Base-by-base conservation (phyloP, 2,797 vertebrate genomes). In the Coregonus sp. region DNA sequence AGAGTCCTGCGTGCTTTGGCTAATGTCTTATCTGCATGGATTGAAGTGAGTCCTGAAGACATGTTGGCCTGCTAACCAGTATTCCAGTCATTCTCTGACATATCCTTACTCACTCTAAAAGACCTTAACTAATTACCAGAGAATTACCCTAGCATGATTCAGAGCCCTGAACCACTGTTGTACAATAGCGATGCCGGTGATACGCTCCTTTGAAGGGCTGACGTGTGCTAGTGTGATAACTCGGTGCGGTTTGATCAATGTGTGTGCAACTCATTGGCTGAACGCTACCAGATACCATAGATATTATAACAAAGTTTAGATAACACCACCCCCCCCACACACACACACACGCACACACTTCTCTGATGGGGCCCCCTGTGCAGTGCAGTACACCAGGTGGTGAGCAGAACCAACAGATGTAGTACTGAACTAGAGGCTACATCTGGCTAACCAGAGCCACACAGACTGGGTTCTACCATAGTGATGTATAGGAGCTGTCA, bases 401-500 rank as follows among this genome's bases (percentile, higher is more conserved):
- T 75, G 72, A 70, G 74, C 78, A 76, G 78, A 80, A 7, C 76
- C 4, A 70, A 75, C 78, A 76, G 78, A 80, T 7, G 75, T 2
- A 37, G 72, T 40, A 31, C 54, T 52, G 74, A 78, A 52, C 16
- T 59, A 35, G 66, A 51, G 77, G 18, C 40, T 56, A 84, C 89
- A 91, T 90, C 86, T 91, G 89, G 86, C 72, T 37, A 37, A 5
- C 73, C 81, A 82, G 77, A 86, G 81, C 82, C 85, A 83, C 88
- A 84, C 81, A 81, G 72, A 77, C 81, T 12, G 72, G 84, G 86
- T 88, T 90, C 88, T 89, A 81, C 84, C 80, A 54, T 80, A 4
- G 81, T 92, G 91, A 92, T 90, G 83, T 83, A 92, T 90, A 72
- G 75, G 14, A n/a, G 56, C 79, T 89, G 88, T 90, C 90, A 84